Base-by-base conservation (phyloP, 2,888 invertebrate genomes). In the Spialia ferax region DNA sequence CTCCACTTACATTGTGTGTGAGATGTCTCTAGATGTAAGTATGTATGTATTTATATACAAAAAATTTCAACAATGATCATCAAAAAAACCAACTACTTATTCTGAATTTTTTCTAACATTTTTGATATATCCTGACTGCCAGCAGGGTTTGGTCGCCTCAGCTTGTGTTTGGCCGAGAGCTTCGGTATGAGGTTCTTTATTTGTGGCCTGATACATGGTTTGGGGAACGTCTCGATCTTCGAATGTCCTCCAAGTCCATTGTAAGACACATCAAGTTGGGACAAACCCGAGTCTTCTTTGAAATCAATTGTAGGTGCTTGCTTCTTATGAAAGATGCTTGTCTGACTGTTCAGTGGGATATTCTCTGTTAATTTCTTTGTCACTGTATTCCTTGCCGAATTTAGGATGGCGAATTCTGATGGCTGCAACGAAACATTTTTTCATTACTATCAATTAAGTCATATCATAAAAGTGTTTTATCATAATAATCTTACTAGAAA, bases 241-340 rank as follows among this genome's bases (percentile, higher is more conserved):
- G 94, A 94, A 73, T 94, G 94, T 1, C 95, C 95, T 0, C 95
- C 95, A 8, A 95, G 75, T 0, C 95, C 95, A 71, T 95, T 91
- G 62, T 94, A 95, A 0, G 87, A 83, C 0, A 85, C 77, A 60
- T 89, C 82, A n/a, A 81, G 1, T 74, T 66, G 52, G 15, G 66
- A 66, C n/a, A 42, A 20, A 7, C 54, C 74, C 2, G 69, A 50
- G 26, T 77, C 74, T 1, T 77, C 76, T 26, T 74, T 70, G 4
- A 84, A 69, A 5, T 80, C 81, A 0, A 87, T 73, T 22, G 76
- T 79, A 0, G 83, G 68, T 0, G 80, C 76, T 38, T 81, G 79
- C 55, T 86, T 89, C 45, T 79, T 84, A 64, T 84, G 79, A 66
- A 88, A 88, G 55, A 90, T 90, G 69, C 89, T 89, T 22, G 74